These are phyloP conservation scores for Trichonephila clavipes DNA, from an alignment of 1,140 invertebrate genomes.

Conservation along the genomic window DNA sequence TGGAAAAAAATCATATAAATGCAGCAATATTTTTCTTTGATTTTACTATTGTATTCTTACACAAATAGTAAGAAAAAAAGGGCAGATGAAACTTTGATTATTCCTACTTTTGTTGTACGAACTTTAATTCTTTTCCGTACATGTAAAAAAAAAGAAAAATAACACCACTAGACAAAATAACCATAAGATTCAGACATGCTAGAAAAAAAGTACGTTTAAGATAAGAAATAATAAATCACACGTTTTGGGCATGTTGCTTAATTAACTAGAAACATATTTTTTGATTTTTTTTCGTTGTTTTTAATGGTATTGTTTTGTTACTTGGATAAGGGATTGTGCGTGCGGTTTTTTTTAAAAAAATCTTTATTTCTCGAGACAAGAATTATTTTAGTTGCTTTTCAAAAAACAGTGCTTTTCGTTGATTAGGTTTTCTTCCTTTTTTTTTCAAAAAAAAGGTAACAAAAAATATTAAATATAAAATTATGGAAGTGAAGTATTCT, in stretches of 20 bases:
- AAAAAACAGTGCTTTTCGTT: constrained; percentile 8
- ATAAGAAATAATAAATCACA: constrained; percentile 62
- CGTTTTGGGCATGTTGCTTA: constrained; percentile 51
- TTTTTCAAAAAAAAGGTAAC: background rate
- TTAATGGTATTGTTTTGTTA: constrained; percentile 46
- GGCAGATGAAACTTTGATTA: constrained; percentile 1
- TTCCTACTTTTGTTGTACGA: background rate
- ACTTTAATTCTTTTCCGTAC: constrained; percentile 18
- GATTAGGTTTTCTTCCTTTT: constrained; percentile 22
- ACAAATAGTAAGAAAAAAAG: background rate
- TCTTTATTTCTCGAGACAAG: background rate
- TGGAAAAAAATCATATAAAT: background rate
- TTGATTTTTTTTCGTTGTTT: constrained; percentile 13
- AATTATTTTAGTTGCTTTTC: background rate
- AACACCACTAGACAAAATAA: background rate
- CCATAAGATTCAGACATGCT: background rate
- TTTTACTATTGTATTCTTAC: background rate
- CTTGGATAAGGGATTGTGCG: background rate
- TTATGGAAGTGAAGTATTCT: background rate
- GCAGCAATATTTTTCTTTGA: background rate
- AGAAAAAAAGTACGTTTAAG: background rate
- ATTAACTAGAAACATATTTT: constrained; percentile 58
- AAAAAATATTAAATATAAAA: background rate
- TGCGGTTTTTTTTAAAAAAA: background rate
- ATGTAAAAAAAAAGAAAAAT: background rate